These are phyloP conservation scores for Marronus borbonicus DNA, from an alignment of 2,888 invertebrate genomes.

Conservation along the genomic window DNA sequence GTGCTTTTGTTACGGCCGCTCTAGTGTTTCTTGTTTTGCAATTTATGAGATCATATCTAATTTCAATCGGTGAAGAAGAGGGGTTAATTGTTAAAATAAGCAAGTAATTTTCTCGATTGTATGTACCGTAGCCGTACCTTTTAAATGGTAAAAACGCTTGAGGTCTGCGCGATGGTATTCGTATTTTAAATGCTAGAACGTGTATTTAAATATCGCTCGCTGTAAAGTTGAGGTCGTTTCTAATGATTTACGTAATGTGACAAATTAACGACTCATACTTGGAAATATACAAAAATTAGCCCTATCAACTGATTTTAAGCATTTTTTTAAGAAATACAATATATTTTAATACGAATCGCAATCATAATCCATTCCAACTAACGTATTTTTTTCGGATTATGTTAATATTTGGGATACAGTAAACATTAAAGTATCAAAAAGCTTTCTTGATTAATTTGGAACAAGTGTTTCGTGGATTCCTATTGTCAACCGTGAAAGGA, in stretches of 20 bases:
- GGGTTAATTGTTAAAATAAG: constrained; percentile 50
- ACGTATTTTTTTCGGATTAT: too few relatives aligned
- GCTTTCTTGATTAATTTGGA: too few relatives aligned
- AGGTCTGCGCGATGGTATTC: constrained; percentile 27
- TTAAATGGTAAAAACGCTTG: constrained; percentile 10
- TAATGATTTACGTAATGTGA: constrained; percentile 1
- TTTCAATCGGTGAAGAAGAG: constrained; percentile 30
- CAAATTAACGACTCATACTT: neutral
- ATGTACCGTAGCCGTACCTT: constrained; percentile 15
- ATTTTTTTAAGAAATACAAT: too few relatives aligned
- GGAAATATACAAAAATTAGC: neutral
- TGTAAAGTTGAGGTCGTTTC: neutral
- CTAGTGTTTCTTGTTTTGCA: constrained; percentile 48
- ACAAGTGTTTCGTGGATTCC: too few relatives aligned
- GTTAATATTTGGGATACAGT: too few relatives aligned
- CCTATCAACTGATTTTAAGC: too few relatives aligned
- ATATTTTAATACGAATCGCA: too few relatives aligned
- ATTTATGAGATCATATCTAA: constrained; percentile 55
- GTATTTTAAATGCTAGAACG: constrained; percentile 20
- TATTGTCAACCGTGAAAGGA: too few relatives aligned
- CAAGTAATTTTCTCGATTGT: constrained; percentile 45
- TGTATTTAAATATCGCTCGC: neutral
- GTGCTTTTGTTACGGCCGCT: constrained; percentile 14
- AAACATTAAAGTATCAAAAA: too few relatives aligned
- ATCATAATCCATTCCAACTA: too few relatives aligned